These are phyloP conservation scores for Cinclus mexicanus DNA, from an alignment of 2,113 vertebrate species.

Conservation along the genomic window DNA sequence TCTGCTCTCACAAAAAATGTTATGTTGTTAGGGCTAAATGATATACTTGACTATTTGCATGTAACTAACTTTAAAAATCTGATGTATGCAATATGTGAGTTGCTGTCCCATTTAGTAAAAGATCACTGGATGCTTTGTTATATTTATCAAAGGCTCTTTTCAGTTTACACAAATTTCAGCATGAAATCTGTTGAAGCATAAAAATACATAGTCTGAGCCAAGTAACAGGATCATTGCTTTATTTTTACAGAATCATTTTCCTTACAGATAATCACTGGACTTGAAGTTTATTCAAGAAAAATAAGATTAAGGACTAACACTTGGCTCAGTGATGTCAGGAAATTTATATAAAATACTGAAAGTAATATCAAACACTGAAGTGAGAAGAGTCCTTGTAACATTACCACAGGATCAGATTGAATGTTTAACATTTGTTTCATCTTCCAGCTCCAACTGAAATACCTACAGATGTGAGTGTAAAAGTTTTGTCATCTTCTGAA, in stretches of 20 bases:
- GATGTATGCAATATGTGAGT: not conserved
- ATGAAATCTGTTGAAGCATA: not conserved
- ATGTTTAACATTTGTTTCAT: not conserved
- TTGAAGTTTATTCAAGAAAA: not conserved
- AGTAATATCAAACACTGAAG: not conserved
- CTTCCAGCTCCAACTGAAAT: slow-evolving; percentile 84
- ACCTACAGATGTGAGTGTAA: slow-evolving; percentile 75
- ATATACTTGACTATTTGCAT: not conserved
- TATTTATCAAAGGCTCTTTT: not conserved
- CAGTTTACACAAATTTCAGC: not conserved
- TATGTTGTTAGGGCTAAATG: not conserved
- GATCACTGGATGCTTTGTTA: not conserved
- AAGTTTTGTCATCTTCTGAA: slow-evolving; percentile 86
- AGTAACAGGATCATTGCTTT: not conserved
- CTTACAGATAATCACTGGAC: not conserved
- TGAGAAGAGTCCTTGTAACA: not conserved
- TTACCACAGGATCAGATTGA: not conserved
- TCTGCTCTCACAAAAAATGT: not conserved
- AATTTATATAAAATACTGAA: not conserved
- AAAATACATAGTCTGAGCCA: not conserved
- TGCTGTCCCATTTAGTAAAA: not conserved
- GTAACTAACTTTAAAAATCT: not conserved
- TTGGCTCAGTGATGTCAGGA: not conserved
- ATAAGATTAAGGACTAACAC: not conserved
- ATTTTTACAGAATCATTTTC: not conserved